Percentiles rank a stretch among this genome's conserved stretches.
phyloP scores from a whole-genome alignment of 2,797 vertebrate genomes.

The Cyclura pinguis region DNA sequence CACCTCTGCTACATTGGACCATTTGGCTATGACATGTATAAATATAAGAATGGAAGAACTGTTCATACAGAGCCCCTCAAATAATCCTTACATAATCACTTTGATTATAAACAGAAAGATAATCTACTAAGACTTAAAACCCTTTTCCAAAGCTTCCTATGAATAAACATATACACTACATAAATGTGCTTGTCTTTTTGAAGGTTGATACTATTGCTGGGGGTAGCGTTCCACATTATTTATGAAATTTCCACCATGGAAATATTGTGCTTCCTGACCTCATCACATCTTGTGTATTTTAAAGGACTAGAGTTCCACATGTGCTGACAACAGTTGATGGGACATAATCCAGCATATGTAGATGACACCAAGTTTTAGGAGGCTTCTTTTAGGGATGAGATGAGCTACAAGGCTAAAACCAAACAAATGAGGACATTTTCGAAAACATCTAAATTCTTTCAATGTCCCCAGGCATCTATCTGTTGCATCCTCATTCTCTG shows the following conservation, averaged over 20 bases:
- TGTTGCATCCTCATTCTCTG: neutral
- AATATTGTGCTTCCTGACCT: neutral
- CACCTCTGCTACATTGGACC: neutral
- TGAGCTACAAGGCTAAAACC: neutral
- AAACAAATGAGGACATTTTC: neutral
- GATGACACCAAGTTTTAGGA: neutral
- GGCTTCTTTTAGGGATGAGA: neutral
- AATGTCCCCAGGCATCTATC: neutral
- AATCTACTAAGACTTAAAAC: neutral
- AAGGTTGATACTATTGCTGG: neutral
- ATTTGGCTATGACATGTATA: neutral
- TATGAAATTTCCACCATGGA: neutral
- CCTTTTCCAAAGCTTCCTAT: neutral
- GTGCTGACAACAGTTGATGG: neutral
- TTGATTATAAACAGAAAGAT: neutral
- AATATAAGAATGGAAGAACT: neutral
- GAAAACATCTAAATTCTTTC: neutral
- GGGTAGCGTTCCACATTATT: neutral
- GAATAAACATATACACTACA: too few relatives aligned
- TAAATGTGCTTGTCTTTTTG: neutral
- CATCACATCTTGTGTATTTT: neutral
- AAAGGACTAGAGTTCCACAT: neutral
- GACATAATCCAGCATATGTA: neutral
- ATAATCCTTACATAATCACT: neutral
- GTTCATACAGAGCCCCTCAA: neutral